Evolutionary conservation across 2,888 invertebrate genomes (phyloP), one percentile per base, ranked within the genome.

Genomic region (Lymantria monacha): DNA sequence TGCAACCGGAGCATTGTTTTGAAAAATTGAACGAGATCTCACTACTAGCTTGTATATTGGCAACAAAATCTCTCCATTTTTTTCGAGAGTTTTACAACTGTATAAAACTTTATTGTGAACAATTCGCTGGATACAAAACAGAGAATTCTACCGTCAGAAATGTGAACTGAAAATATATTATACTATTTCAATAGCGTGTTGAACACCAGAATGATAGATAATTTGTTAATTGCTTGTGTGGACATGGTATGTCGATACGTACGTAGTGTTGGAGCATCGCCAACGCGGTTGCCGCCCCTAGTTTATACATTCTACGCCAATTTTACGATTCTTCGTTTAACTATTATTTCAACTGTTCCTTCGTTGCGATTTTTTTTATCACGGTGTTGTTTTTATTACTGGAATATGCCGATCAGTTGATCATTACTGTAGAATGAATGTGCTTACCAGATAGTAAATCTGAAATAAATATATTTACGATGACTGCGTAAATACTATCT

Each of bases 311-410:
- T 75, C 22, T 71, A 68, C 66, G 67, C 69, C 72, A 74, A 76
- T 70, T 86, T 87, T 87, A 86, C 74, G 81, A 84, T 33, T 33
- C 74, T 79, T 70, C 64, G 66, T 81, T 76, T 77, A 85, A 83
- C 76, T 67, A 63, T 84, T 79, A 78, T 74, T 76, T 69, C 72
- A 76, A 81, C 75, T 74, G 71, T 71, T 79, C 66, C 72, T 70
- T 63, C 57, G 70, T 73, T 76, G 72, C 70, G 72, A 22, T 79
- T 81, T 76, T n/a, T 42, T 76, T 76, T 69, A 76, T 69, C 76
- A 74, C 70, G 69, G 77, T 67, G 64, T 68, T 58, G 55, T 69
- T 80, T 81, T 81, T 81, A 80, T 77, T 66, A 66, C 65, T 49
- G 54, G 57, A 70, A 72, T 75, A 75, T 77, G 77, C 64, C 72